A percentile compares a stretch with the other conserved stretches of the same genome.
phyloP scores from a whole-genome alignment of 2,797 vertebrate genomes.

The Sphenopsis melanotis region DNA sequence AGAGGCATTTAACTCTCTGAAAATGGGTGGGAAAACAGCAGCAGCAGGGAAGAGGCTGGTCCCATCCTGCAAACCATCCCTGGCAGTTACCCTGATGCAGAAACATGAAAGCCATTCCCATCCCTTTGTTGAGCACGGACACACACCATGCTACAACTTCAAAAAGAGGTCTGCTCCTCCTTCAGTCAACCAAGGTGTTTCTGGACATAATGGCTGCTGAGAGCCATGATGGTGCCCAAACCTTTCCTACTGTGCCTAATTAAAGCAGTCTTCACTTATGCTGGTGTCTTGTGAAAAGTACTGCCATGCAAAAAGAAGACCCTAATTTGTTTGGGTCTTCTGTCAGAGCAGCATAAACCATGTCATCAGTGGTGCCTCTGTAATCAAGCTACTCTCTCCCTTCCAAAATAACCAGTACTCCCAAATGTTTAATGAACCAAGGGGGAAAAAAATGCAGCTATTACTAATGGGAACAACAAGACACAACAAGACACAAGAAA shows the following conservation, averaged over 20 bases:
- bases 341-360: background rate
- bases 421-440: background rate
- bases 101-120: background rate
- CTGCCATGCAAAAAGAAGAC: background rate
- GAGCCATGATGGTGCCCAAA: background rate
- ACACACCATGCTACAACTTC: background rate
- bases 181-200: background rate
- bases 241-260: background rate
- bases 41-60: background rate
- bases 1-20: constrained; percentile 37
- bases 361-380: background rate
- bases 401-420: background rate
- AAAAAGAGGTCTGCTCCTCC: background rate
- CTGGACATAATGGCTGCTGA: background rate
- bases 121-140: background rate
- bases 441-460: background rate
- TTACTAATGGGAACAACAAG: background rate
- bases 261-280: background rate
- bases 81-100: background rate
- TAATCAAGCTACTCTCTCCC: background rate
- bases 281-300: background rate
- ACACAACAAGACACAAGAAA: constrained; percentile 2
- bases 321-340: constrained; percentile 23
- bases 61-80: background rate
- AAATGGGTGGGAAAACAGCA: background rate